Evolutionary conservation across 2,888 invertebrate species (phyloP).

Genomic region (Keiferia lycopersicella): DNA sequence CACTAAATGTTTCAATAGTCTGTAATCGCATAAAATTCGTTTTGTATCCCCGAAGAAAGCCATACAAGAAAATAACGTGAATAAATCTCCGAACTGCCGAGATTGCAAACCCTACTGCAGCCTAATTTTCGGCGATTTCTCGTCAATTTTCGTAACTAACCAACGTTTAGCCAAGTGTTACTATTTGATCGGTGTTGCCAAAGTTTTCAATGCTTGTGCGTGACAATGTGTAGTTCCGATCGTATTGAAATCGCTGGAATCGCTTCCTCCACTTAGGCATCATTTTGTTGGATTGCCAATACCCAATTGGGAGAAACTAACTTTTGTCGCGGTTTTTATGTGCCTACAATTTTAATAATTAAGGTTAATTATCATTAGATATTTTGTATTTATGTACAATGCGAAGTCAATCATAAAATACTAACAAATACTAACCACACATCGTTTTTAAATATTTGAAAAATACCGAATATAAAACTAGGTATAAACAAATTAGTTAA

Average conservation of each 20-base stretch:
- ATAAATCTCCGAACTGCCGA: too few relatives aligned
- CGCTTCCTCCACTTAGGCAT: conserved; percentile 52
- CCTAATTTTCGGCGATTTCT: conserved; percentile 39
- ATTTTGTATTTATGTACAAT: too few relatives aligned
- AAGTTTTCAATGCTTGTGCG: conserved; percentile 54
- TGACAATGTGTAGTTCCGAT: conserved; percentile 59
- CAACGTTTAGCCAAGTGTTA: conserved; percentile 34
- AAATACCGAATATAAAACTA: too few relatives aligned
- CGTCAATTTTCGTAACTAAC: conserved; percentile 43
- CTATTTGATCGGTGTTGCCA: conserved; percentile 43
- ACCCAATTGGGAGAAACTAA: conserved; percentile 28
- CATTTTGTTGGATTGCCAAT: conserved; percentile 40
- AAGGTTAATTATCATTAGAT: neutral
- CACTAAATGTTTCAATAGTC: too few relatives aligned
- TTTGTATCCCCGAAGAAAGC: too few relatives aligned
- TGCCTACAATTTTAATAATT: conserved; percentile 1
- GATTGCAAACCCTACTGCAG: neutral
- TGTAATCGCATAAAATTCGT: too few relatives aligned
- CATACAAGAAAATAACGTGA: too few relatives aligned
- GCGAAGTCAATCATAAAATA: too few relatives aligned
- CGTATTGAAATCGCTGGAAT: conserved; percentile 37
- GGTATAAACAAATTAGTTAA: too few relatives aligned
- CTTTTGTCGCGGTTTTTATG: conserved; percentile 27
- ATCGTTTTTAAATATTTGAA: too few relatives aligned
- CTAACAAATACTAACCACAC: too few relatives aligned